Conservation (phyloP, 2,797 vertebrate species). For the Taenioides sp. region DNA sequence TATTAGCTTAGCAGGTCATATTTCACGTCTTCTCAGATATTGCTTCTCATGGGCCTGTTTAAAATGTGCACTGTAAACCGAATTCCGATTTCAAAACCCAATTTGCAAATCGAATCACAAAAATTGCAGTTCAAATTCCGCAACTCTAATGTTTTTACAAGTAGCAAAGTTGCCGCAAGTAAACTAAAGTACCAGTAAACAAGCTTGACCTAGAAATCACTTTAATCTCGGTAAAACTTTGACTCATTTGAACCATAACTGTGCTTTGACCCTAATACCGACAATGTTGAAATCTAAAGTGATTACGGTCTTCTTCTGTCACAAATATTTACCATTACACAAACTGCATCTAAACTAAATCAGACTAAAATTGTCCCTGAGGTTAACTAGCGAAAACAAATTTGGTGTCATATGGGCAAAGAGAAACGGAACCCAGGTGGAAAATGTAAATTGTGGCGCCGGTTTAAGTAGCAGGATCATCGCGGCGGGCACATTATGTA, state of each 20-base stretch:
- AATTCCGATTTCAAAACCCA: too few relatives aligned
- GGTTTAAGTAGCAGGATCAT: conserved; percentile 8
- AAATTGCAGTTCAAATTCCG: too few relatives aligned
- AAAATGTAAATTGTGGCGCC: conserved; percentile 27
- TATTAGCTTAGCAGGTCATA: too few relatives aligned
- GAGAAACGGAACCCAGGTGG: conserved; percentile 20
- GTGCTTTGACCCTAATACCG: conserved; percentile 61
- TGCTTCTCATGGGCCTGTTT: too few relatives aligned
- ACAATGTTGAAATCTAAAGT: conserved; percentile 41
- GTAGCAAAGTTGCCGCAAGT: conserved; percentile 43
- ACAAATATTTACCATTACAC: conserved; percentile 53
- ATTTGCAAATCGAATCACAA: too few relatives aligned
- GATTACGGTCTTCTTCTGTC: conserved; percentile 48
- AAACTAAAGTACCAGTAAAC: conserved; percentile 64
- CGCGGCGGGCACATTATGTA: conserved; percentile 15
- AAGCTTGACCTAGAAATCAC: conserved; percentile 40
- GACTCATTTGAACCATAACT: conserved; percentile 39
- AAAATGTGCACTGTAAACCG: too few relatives aligned
- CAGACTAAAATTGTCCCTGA: neutral
- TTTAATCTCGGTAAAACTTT: conserved; percentile 46
- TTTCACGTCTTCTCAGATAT: too few relatives aligned
- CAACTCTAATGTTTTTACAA: conserved; percentile 37
- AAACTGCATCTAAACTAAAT: conserved; percentile 26
- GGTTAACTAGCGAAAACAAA: conserved; percentile 9
- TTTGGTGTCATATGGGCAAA: conserved; percentile 19